Evolutionary conservation across 2,888 invertebrate species (phyloP).

Genomic region (Tenthredo amoena): DNA sequence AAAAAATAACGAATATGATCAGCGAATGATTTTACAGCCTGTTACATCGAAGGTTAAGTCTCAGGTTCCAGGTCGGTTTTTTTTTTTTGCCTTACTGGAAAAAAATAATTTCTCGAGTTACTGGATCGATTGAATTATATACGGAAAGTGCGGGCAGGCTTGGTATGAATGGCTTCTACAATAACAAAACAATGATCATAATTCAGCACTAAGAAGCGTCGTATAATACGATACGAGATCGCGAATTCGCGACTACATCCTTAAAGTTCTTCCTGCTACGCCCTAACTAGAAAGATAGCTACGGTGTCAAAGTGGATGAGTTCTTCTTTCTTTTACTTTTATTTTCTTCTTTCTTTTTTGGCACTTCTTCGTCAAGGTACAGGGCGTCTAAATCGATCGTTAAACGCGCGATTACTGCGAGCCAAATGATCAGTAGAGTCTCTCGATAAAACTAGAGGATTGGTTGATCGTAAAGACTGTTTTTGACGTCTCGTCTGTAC

Average conservation of each 20-base stretch:
- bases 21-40: neutral
- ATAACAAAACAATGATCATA: constrained; percentile 5
- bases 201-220: neutral
- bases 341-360: neutral
- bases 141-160: neutral
- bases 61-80: constrained; percentile 31
- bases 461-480: neutral
- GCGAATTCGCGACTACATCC: neutral
- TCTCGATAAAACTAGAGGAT: neutral
- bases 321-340: neutral
- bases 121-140: constrained; percentile 7
- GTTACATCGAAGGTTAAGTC: constrained; percentile 33
- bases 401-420: neutral
- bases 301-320: neutral
- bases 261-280: neutral
- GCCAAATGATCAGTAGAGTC: neutral
- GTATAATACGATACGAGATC: neutral
- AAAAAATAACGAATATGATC: neutral
- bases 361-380: neutral
- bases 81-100: neutral
- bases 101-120: constrained; percentile 32
- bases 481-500: too few species aligned
- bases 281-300: neutral
- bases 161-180: neutral
- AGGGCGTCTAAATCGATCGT: constrained; percentile 11